Conservation (phyloP, 2,797 vertebrate genomes). For the Parauchenoglanis punctatus region DNA sequence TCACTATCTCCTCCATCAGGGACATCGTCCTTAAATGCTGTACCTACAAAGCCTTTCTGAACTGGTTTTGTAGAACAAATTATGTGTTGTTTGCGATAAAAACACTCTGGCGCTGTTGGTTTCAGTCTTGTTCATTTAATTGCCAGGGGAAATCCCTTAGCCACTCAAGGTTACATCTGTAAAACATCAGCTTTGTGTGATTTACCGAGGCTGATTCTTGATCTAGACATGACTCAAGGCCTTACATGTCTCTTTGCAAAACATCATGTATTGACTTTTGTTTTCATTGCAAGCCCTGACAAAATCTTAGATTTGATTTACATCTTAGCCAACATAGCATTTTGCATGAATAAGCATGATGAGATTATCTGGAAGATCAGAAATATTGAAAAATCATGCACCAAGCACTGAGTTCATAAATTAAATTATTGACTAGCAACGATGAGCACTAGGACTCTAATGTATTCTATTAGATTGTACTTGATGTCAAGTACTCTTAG, state of each 20-base stretch:
- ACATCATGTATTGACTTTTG: not conserved
- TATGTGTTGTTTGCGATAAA: not conserved
- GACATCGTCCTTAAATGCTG: not conserved
- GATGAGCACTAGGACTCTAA: not conserved
- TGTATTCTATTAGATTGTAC: not conserved
- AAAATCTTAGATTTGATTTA: not conserved
- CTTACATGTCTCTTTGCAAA: not conserved
- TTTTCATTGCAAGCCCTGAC: not conserved
- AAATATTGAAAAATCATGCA: not conserved
- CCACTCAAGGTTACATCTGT: not conserved
- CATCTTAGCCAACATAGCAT: not conserved
- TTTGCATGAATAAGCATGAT: not conserved
- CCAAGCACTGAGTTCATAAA: not conserved
- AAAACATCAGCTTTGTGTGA: not conserved
- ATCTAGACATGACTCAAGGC: constrained; percentile 13
- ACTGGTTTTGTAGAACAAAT: not conserved
- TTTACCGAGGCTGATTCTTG: not conserved
- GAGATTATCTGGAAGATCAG: not conserved
- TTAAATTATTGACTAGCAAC: not conserved
- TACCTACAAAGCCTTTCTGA: not conserved
- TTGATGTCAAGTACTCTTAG: not conserved
- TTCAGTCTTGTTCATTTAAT: not conserved
- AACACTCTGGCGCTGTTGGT: not conserved
- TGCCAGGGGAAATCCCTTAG: not conserved
- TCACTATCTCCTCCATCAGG: not conserved